Base-by-base conservation (phyloP, 2,888 invertebrate genomes). In the Aproaerema taeniolella region DNA sequence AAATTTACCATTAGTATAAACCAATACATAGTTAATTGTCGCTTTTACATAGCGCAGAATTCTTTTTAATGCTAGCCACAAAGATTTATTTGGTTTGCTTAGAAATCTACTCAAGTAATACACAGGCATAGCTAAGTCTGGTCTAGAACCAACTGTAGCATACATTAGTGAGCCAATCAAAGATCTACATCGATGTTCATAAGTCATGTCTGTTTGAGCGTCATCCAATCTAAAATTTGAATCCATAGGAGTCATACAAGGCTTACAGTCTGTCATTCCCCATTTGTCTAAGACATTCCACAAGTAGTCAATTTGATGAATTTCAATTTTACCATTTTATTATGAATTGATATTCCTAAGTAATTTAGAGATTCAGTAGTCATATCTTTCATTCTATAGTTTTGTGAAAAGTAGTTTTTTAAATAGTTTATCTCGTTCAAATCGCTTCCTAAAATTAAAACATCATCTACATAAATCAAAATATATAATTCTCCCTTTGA, bases 401-500 rank as follows among this genome's bases (percentile, higher is more conserved):
- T 9, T 12, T 34, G 16, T 20, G 32, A 25, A 29, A 44, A 39
- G 14, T 39, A 37, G 1, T 30, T 17, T 32, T 45, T 48, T 2
- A 43, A 34, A 8, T 6, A 5, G 3, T 32, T 11, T 11, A 45
- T 39, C 1, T 38, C 17, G 1, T 31, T 30, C 8, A 14, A 1
- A 34, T 39, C 26, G 4, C 13, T 17, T 16, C 40, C 38, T 8
- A 43, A 8, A 30, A 47, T 35, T 4, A 49, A 31, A 13, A 51
- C 17, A 33, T 51, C 51, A 38, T 51, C 51, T 1, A 51, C 49
- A 43, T 43, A 49, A 13, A 49, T 24, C n/a, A 51, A 26, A 34
- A 49, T 2, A 35, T 46, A 46, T 17, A 35, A 7, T 16, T 41
- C 25, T 1, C 31, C 41, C 12, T 45, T 43, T 7, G 0, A 39